Percentiles rank a stretch among this genome's conserved stretches.
These are phyloP conservation scores for Drosophila falleni DNA, from an alignment of 2,888 invertebrate species.

Conservation along the genomic window DNA sequence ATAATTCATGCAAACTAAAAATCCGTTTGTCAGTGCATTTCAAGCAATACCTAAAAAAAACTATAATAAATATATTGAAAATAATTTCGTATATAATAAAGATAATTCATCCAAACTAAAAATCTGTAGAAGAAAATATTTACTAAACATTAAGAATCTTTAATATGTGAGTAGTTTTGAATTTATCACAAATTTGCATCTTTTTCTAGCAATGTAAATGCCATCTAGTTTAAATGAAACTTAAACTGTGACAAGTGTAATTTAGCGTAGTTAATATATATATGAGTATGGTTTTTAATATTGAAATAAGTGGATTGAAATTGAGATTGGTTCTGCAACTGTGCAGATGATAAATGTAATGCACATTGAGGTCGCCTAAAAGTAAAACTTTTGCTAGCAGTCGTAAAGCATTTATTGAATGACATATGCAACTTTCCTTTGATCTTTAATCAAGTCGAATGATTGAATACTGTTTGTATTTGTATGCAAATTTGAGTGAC, in stretches of 20 bases:
- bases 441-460: constrained; percentile 4
- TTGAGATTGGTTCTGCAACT: constrained; percentile 74
- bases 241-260: constrained; percentile 27
- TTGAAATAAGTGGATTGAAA: constrained; percentile 9
- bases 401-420: constrained; percentile 24
- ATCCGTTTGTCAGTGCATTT: constrained; percentile 7
- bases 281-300: neutral
- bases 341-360: constrained; percentile 38
- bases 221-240: constrained; percentile 9
- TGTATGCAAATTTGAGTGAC: constrained; percentile 25
- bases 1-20: no score
- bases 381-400: constrained; percentile 45
- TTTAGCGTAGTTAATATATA: constrained; percentile 31
- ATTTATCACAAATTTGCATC: no score
- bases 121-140: no score
- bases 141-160: no score
- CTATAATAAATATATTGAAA: no score
- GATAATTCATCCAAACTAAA: no score
- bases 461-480: neutral
- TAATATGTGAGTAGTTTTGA: no score
- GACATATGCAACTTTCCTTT: constrained; percentile 45
- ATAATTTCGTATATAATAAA: no score
- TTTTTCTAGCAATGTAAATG: no score
- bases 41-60: constrained; percentile 1
- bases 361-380: constrained; percentile 74